Evolutionary conservation across 2,888 invertebrate genomes (phyloP).

Genomic region (Phyllotreta cruciferae): DNA sequence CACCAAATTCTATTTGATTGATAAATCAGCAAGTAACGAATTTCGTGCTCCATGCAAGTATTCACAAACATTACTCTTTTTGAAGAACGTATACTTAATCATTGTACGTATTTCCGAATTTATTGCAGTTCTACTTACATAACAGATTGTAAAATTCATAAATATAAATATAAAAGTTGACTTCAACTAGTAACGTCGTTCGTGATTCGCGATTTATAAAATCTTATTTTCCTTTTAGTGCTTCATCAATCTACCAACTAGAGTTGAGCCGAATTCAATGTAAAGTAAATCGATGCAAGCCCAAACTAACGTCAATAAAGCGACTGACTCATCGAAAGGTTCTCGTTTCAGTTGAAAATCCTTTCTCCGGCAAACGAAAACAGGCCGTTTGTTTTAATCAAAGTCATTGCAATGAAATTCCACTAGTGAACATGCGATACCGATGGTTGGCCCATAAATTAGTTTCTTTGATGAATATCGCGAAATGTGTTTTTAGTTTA

Average conservation of each 20-base stretch:
- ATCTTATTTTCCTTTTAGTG: conserved; percentile 15
- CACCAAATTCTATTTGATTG: no score
- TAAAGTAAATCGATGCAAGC: conserved; percentile 3
- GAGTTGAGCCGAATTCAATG: not conserved
- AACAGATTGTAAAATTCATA: no score
- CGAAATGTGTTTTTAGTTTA: conserved; percentile 18
- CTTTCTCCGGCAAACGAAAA: conserved; percentile 22
- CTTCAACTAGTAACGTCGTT: no score
- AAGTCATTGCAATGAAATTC: conserved; percentile 22
- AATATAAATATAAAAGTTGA: no score
- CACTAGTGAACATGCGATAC: conserved; percentile 15
- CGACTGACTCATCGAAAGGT: conserved; percentile 15
- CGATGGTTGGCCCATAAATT: conserved; percentile 18
- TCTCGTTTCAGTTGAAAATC: conserved; percentile 7
- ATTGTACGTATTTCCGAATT: no score
- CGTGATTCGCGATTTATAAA: conserved; percentile 6
- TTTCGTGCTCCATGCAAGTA: no score
- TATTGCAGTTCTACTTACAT: no score
- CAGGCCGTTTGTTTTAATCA: conserved; percentile 25
- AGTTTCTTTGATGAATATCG: conserved; percentile 19
- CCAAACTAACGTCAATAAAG: conserved; percentile 15
- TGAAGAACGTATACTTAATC: no score
- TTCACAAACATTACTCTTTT: no score
- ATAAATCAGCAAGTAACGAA: no score
- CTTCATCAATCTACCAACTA: conserved; percentile 3